Evolutionary conservation across 1,140 invertebrate species (phyloP).

Genomic region (Danaus plexippus): DNA sequence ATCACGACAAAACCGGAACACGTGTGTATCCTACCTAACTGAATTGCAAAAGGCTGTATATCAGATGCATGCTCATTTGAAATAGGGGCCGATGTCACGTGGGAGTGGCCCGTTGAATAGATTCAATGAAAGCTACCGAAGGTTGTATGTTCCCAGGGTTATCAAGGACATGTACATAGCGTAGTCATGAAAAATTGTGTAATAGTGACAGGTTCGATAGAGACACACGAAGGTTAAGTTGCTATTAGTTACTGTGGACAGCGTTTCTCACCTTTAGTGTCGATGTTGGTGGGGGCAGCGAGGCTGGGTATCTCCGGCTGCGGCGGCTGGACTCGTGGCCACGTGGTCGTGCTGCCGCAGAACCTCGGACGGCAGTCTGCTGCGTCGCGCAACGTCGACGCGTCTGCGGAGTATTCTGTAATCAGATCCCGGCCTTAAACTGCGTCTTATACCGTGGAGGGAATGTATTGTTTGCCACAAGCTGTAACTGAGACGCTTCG

Average conservation of each 20-base stretch:
- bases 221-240: too few relatives aligned
- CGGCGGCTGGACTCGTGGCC: conserved; percentile 60
- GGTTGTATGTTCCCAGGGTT: conserved; percentile 14
- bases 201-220: neutral
- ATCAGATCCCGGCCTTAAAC: conserved; percentile 19
- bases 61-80: conserved; percentile 43
- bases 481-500: too few relatives aligned
- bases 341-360: conserved; percentile 52
- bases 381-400: conserved; percentile 59
- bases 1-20: neutral
- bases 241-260: too few relatives aligned
- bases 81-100: conserved; percentile 36
- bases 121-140: conserved; percentile 22
- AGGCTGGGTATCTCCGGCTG: conserved; percentile 58
- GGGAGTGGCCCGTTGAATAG: conserved; percentile 23
- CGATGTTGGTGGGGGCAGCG: conserved; percentile 46
- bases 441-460: too few relatives aligned
- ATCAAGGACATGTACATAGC: conserved; percentile 15
- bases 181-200: neutral
- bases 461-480: too few relatives aligned
- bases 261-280: conserved; percentile 59
- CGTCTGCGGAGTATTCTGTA: conserved; percentile 60
- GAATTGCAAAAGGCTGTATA: conserved; percentile 30
- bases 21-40: conserved; percentile 19
- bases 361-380: conserved; percentile 50